A percentile compares a stretch with the other conserved stretches of the same genome.
These are phyloP conservation scores for Zaprionus capensis DNA, from an alignment of 1,140 invertebrate species.

Conservation along the genomic window DNA sequence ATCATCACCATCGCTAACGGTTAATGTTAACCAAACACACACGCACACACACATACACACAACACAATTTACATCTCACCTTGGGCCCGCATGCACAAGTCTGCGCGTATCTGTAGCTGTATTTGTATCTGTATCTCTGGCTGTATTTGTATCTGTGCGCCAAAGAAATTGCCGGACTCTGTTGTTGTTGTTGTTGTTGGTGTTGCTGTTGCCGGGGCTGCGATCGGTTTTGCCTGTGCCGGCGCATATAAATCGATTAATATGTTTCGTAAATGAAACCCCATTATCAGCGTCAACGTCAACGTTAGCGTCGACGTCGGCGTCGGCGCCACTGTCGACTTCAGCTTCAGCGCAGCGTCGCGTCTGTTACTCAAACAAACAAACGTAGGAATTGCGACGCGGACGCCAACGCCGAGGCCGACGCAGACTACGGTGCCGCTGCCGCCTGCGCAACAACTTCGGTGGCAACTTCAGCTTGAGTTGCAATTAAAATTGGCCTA, in stretches of 20 bases:
- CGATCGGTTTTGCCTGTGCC: slow-evolving; percentile 47
- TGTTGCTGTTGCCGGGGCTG: slow-evolving; percentile 13
- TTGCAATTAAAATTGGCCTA: slow-evolving; percentile 53
- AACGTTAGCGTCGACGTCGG: background rate
- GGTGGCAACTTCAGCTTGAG: slow-evolving; percentile 18
- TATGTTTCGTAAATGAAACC: slow-evolving; percentile 77
- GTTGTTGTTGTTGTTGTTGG: slow-evolving; percentile 4
- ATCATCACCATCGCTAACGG: slow-evolving; percentile 56
- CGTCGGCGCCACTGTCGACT: background rate
- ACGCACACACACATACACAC: slow-evolving; percentile 21
- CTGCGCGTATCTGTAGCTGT: slow-evolving; percentile 13
- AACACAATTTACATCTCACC: slow-evolving; percentile 69
- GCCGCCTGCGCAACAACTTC: slow-evolving; percentile 48
- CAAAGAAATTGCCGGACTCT: slow-evolving; percentile 51
- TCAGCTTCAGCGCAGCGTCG: slow-evolving; percentile 1
- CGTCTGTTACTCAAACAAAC: slow-evolving; percentile 26
- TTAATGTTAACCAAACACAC: slow-evolving; percentile 50
- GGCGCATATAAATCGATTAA: slow-evolving; percentile 80
- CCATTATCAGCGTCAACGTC: slow-evolving; percentile 59
- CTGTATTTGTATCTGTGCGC: slow-evolving; percentile 25
- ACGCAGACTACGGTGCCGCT: slow-evolving; percentile 17
- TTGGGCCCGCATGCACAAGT: slow-evolving; percentile 44
- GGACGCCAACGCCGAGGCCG: slow-evolving; percentile 10
- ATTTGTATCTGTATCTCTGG: slow-evolving; percentile 14
- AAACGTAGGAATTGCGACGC: slow-evolving; percentile 33